Conservation (phyloP, 2,888 invertebrate genomes). For the Dynastes hyllus region DNA sequence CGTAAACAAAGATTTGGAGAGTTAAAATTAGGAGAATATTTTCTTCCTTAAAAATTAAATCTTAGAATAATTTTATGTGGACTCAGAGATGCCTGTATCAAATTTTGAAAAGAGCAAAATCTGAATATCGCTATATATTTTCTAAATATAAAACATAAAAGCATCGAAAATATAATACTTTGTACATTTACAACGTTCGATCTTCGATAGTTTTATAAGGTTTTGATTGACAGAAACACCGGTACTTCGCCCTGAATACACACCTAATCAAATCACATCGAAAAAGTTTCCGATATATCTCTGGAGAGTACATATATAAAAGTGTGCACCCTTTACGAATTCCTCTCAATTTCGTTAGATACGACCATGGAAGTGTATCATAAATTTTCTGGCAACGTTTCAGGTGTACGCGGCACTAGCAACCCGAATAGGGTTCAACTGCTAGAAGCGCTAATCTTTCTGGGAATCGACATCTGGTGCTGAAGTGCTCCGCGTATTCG, state of each 20-base stretch:
- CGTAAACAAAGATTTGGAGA: too few species aligned
- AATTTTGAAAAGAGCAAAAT: too few species aligned
- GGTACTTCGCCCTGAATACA: conserved; percentile 2
- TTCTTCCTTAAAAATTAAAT: too few species aligned
- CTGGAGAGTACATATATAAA: background rate
- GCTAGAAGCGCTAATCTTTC: conserved; percentile 43
- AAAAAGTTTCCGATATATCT: conserved; percentile 20
- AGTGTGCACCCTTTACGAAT: background rate
- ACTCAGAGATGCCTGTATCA: too few species aligned
- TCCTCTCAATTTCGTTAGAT: conserved; percentile 23
- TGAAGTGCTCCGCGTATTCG: conserved; percentile 17
- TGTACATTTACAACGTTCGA: too few species aligned
- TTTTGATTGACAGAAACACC: conserved; percentile 33
- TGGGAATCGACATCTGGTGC: conserved; percentile 39
- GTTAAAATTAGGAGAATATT: too few species aligned
- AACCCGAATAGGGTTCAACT: conserved; percentile 15
- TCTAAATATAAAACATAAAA: too few species aligned
- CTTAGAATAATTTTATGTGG: too few species aligned
- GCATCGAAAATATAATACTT: too few species aligned
- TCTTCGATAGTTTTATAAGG: too few species aligned
- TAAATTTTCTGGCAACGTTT: conserved; percentile 33
- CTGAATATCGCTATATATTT: too few species aligned
- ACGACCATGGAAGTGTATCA: conserved; percentile 25
- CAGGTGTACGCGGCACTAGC: conserved; percentile 10
- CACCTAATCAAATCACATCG: conserved; percentile 29